These are phyloP conservation scores for Wasmannia auropunctata DNA, from an alignment of 1,140 invertebrate species.

Conservation along the genomic window DNA sequence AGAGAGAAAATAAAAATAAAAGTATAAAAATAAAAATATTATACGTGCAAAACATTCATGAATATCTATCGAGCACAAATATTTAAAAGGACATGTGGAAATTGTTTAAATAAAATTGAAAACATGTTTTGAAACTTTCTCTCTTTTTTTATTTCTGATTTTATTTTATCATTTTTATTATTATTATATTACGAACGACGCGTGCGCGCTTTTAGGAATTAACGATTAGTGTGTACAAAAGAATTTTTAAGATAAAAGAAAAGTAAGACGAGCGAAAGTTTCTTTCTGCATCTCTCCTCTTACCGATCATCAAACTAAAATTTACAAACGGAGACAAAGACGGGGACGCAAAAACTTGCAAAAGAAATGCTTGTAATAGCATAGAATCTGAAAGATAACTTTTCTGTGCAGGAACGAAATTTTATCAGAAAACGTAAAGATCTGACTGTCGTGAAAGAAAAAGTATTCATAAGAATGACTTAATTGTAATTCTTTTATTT, in stretches of 20 bases:
- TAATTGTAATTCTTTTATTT: conserved; percentile 13
- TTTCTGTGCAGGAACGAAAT: not conserved
- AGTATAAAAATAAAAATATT: not conserved
- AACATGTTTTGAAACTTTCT: not conserved
- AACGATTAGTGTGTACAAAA: conserved; percentile 9
- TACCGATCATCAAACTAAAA: not conserved
- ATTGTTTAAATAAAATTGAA: not conserved
- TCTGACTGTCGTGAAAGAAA: conserved; percentile 1
- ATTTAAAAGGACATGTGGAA: not conserved
- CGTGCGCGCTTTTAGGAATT: not conserved
- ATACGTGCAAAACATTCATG: not conserved
- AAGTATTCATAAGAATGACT: conserved; percentile 1
- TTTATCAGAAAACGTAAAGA: conserved; percentile 13
- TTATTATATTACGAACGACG: not conserved
- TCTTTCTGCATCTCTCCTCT: not conserved
- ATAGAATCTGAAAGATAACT: not conserved
- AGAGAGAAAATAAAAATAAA: too few relatives aligned
- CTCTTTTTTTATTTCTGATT: not conserved
- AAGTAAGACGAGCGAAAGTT: conserved; percentile 1
- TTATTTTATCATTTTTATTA: too few relatives aligned
- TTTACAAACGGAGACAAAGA: conserved; percentile 12
- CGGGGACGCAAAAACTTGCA: not conserved
- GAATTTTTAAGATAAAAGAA: not conserved
- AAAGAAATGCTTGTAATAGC: not conserved
- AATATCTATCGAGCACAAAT: conserved; percentile 2